Percentiles rank a stretch among this genome's conserved stretches.
phyloP scores from a whole-genome alignment of 2,797 vertebrate species.

The Aphelocoma californica region DNA sequence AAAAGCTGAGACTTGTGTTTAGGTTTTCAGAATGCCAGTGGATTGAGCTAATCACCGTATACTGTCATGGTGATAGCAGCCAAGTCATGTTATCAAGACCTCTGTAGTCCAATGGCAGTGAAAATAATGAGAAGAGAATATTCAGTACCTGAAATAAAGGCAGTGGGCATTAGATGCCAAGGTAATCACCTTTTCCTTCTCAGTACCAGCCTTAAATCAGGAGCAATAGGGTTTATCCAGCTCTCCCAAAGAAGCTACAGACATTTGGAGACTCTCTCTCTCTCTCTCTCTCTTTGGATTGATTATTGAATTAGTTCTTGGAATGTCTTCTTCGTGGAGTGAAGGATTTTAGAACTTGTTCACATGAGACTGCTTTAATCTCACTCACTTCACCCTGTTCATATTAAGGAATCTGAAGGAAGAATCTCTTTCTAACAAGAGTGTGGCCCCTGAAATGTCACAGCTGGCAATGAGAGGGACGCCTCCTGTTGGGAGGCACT shows the following conservation, averaged over 20 bases:
- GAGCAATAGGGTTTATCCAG: background rate
- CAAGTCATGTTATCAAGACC: constrained; percentile 76
- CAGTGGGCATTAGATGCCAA: background rate
- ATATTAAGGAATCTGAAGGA: background rate
- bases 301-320: background rate
- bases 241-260: background rate
- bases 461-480: fast-evolving
- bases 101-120: background rate
- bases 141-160: background rate
- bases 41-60: constrained; percentile 78
- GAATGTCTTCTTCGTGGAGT: background rate
- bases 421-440: background rate
- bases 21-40: constrained; percentile 5
- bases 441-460: background rate
- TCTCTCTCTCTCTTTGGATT: background rate
- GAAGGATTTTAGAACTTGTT: background rate
- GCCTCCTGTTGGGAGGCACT: background rate
- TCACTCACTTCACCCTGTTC: background rate
- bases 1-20: constrained; percentile 18
- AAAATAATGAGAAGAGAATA: background rate
- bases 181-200: background rate
- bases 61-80: constrained; percentile 76
- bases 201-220: background rate
- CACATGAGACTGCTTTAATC: background rate
- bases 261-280: background rate